Percentiles rank a stretch among this genome's conserved stretches.
phyloP scores from a whole-genome alignment of 2,888 invertebrate genomes.

The Melolontha melolontha region DNA sequence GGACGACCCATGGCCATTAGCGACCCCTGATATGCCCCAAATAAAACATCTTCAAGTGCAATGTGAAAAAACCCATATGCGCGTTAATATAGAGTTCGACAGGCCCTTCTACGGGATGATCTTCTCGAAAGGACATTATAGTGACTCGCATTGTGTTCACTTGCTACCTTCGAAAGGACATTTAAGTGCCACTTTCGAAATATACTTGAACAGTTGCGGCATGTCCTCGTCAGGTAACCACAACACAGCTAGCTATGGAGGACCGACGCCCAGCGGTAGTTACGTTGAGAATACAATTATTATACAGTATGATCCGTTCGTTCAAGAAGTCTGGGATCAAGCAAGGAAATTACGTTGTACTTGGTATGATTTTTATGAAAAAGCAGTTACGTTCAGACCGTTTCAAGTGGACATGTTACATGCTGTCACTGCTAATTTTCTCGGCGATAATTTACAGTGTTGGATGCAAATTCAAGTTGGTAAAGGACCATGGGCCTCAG shows the following conservation, averaged over 20 bases:
- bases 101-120: constrained; percentile 96
- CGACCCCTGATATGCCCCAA: constrained; percentile 90
- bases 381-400: constrained; percentile 93
- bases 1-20: constrained; percentile 91
- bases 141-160: constrained; percentile 92
- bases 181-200: constrained; percentile 92
- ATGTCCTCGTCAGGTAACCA: constrained; percentile 94
- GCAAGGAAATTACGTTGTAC: constrained; percentile 92
- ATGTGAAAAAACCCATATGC: constrained; percentile 96
- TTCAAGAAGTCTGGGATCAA: constrained; percentile 96
- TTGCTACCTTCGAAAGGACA: constrained; percentile 92
- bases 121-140: constrained; percentile 94
- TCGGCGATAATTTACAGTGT: constrained; percentile 94
- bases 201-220: constrained; percentile 92
- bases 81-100: constrained; percentile 95
- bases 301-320: constrained; percentile 94
- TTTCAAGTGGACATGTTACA: constrained; percentile 97
- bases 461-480: constrained; percentile 99
- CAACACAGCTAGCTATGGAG: constrained; percentile 84
- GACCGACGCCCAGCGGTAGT: constrained; percentile 91
- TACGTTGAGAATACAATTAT: constrained; percentile 96
- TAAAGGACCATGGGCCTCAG: constrained; percentile 97
- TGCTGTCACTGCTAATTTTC: constrained; percentile 94
- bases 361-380: constrained; percentile 97
- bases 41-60: constrained; percentile 94